phyloP scores from a whole-genome alignment of 1,140 invertebrate genomes.

The Rhysida immarginata region DNA sequence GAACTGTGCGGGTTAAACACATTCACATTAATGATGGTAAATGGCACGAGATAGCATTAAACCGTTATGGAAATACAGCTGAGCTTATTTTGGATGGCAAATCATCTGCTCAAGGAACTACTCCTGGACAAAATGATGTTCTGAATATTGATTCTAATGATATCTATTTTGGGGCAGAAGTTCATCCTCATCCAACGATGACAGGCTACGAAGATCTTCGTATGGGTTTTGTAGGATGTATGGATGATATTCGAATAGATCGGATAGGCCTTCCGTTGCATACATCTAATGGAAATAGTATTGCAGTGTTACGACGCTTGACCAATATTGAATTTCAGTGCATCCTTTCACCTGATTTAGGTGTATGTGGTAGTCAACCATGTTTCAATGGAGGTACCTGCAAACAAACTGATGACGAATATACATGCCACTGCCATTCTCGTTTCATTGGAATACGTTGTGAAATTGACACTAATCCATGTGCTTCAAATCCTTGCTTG shows the following conservation, averaged over 20 bases:
- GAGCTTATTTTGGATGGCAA: slow-evolving; percentile 61
- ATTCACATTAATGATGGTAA: slow-evolving; percentile 64
- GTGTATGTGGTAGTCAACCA: slow-evolving; percentile 67
- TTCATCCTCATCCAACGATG: slow-evolving; percentile 48
- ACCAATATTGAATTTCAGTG: slow-evolving; percentile 63
- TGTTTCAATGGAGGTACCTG: slow-evolving; percentile 81
- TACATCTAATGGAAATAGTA: slow-evolving; percentile 38
- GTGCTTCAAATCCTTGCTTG: slow-evolving; percentile 72
- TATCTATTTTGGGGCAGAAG: slow-evolving; percentile 69
- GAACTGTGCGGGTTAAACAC: slow-evolving; percentile 54
- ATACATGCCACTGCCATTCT: slow-evolving; percentile 58
- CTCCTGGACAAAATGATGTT: slow-evolving; percentile 65
- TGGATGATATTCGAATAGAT: slow-evolving; percentile 72
- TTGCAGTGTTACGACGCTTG: slow-evolving; percentile 49
- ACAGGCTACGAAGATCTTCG: slow-evolving; percentile 54
- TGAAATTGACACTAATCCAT: slow-evolving; percentile 77
- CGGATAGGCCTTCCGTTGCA: slow-evolving; percentile 59
- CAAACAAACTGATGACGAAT: slow-evolving; percentile 36
- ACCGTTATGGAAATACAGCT: slow-evolving; percentile 60
- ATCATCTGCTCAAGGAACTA: slow-evolving; percentile 55
- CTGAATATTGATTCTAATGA: slow-evolving; percentile 72
- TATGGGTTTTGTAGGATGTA: slow-evolving; percentile 62
- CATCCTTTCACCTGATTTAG: slow-evolving; percentile 42
- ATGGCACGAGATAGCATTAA: slow-evolving; percentile 74
- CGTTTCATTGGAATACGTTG: slow-evolving; percentile 62